A percentile compares a stretch with the other conserved stretches of the same genome.
These are phyloP conservation scores for Buphagus erythrorhynchus DNA, from an alignment of 2,797 vertebrate species.

Conservation along the genomic window DNA sequence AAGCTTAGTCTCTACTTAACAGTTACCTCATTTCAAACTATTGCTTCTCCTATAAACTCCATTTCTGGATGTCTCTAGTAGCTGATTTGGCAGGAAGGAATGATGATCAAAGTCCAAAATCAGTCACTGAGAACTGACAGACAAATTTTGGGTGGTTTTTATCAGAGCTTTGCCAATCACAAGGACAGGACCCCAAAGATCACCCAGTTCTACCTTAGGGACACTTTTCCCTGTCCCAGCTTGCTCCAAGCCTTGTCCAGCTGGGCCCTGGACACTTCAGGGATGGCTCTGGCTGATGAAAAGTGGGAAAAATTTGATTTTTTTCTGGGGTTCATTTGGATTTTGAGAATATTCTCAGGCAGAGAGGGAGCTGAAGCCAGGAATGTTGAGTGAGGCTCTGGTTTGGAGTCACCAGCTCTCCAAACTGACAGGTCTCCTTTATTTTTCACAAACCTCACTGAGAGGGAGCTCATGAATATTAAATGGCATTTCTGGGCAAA, in stretches of 20 bases:
- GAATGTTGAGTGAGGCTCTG: neutral
- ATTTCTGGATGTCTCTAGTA: neutral
- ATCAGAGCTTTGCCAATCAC: neutral
- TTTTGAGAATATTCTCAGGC: neutral
- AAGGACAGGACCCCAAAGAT: fast-evolving
- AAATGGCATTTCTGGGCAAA: neutral
- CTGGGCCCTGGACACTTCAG: neutral
- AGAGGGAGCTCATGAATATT: neutral
- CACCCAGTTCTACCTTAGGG: neutral
- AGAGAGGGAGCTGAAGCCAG: neutral
- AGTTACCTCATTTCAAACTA: neutral
- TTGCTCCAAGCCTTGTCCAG: neutral
- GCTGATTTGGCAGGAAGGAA: neutral
- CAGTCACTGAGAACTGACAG: neutral
- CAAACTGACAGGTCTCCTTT: neutral
- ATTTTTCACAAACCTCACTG: neutral
- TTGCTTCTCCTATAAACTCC: neutral
- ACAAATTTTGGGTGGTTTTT: neutral
- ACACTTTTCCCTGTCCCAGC: neutral
- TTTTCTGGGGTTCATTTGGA: neutral
- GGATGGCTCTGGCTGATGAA: neutral
- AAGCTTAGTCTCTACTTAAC: neutral
- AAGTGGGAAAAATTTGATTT: neutral
- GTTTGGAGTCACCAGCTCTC: neutral
- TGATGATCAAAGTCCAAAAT: neutral